Conservation (phyloP, 2,888 invertebrate genomes). For the Sepioteuthis lessoniana region DNA sequence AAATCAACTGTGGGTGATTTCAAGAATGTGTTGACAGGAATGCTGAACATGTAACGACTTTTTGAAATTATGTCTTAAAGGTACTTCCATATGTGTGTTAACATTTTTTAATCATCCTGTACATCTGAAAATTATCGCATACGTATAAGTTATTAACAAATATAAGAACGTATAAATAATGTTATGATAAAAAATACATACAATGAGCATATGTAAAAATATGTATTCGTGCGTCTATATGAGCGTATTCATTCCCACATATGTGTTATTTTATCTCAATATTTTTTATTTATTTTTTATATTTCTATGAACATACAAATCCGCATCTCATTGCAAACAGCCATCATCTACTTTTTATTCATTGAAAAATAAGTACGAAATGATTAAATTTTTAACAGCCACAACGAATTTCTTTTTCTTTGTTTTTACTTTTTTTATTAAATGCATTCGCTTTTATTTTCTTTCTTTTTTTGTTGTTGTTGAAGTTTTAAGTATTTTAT, state of each 20-base stretch:
- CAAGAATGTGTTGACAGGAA: no score
- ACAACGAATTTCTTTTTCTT: neutral
- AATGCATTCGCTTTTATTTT: no score
- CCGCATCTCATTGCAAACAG: neutral
- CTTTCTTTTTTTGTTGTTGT: neutral
- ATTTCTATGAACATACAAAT: neutral
- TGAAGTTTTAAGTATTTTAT: neutral
- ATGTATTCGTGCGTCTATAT: neutral
- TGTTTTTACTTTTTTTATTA: neutral
- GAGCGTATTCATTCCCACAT: neutral
- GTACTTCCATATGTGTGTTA: no score
- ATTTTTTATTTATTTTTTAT: neutral
- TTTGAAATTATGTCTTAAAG: no score
- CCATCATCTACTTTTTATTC: neutral
- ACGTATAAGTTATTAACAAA: no score
- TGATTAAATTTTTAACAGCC: neutral
- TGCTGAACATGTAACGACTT: no score
- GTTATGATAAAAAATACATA: no score
- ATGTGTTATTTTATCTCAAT: neutral
- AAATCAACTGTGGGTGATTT: no score
- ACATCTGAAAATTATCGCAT: no score
- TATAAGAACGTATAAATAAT: no score
- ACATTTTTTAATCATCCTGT: no score
- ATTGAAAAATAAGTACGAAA: neutral
- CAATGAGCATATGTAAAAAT: neutral